Percentiles rank a stretch among this genome's conserved stretches.
phyloP scores from a whole-genome alignment of 2,113 vertebrate species.

The Poeciliopsis turrubarensis region DNA sequence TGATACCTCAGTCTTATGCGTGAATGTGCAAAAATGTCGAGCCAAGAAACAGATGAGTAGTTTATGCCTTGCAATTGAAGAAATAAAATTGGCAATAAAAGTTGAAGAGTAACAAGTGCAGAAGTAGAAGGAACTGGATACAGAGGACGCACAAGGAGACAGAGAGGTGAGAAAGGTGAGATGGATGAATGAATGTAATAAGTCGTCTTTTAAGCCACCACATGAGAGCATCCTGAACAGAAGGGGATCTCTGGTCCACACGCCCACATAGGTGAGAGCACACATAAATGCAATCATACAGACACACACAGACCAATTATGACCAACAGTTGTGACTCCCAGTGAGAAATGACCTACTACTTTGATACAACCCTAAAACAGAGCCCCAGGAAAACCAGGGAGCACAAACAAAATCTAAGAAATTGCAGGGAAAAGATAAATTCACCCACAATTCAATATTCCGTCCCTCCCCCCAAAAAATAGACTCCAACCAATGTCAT shows the following conservation, averaged over 20 bases:
- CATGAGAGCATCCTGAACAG: conserved; percentile 20
- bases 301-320: conserved; percentile 39
- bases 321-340: conserved; percentile 50
- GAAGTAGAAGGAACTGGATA: conserved; percentile 14
- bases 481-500: not conserved
- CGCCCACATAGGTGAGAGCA: conserved; percentile 5
- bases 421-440: conserved; percentile 13
- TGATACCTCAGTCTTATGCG: conserved; percentile 41
- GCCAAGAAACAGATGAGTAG: conserved; percentile 26
- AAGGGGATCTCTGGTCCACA: conserved; percentile 32
- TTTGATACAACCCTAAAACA: conserved; percentile 34
- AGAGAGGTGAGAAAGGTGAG: not conserved
- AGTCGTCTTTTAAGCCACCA: conserved; percentile 30
- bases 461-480: conserved; percentile 6
- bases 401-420: conserved; percentile 31
- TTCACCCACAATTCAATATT: not conserved
- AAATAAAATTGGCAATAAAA: conserved; percentile 10
- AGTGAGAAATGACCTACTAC: conserved; percentile 50
- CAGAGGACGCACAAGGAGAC: not conserved
- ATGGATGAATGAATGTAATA: conserved; percentile 10
- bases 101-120: not conserved
- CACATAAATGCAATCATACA: conserved; percentile 14
- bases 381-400: conserved; percentile 19
- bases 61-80: conserved; percentile 9
- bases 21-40: conserved; percentile 38